Evolutionary conservation across 2,888 invertebrate species (phyloP).

Genomic region (Troides aeacus): DNA sequence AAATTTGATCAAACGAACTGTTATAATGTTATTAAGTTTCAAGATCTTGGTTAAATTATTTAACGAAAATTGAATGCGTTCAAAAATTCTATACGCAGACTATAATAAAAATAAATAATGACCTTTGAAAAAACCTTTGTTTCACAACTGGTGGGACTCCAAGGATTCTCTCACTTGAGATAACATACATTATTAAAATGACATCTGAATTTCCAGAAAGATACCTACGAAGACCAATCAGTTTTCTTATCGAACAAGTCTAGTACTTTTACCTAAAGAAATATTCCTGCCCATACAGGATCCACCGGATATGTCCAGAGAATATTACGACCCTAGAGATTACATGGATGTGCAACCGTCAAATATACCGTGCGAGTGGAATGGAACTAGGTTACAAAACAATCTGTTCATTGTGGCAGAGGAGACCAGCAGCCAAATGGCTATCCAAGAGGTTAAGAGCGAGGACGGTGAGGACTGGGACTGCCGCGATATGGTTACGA

Average conservation of each 20-base stretch:
- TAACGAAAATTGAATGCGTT: no score
- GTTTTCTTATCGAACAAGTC: not conserved
- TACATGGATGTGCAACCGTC: slow-evolving; percentile 26
- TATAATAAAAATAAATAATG: not conserved
- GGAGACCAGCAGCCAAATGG: slow-evolving; percentile 64
- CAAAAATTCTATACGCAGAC: no score
- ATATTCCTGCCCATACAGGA: slow-evolving; percentile 39
- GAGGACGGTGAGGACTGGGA: slow-evolving; percentile 42
- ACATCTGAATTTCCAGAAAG: not conserved
- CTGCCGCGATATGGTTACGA: slow-evolving; percentile 36
- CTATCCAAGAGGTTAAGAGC: slow-evolving; percentile 51
- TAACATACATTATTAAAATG: not conserved
- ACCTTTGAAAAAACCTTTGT: no score
- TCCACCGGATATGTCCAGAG: slow-evolving; percentile 40
- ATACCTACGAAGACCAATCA: not conserved
- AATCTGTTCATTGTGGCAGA: slow-evolving; percentile 55
- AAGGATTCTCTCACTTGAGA: no score
- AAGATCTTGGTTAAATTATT: no score
- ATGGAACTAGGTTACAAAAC: slow-evolving; percentile 28
- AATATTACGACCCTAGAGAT: slow-evolving; percentile 45
- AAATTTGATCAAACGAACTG: no score
- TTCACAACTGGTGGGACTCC: no score
- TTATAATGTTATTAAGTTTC: no score
- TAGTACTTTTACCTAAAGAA: not conserved
- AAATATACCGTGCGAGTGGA: slow-evolving; percentile 30